Base-by-base conservation (phyloP, 1,140 invertebrate genomes). In the Meloidogyne chitwoodi region DNA sequence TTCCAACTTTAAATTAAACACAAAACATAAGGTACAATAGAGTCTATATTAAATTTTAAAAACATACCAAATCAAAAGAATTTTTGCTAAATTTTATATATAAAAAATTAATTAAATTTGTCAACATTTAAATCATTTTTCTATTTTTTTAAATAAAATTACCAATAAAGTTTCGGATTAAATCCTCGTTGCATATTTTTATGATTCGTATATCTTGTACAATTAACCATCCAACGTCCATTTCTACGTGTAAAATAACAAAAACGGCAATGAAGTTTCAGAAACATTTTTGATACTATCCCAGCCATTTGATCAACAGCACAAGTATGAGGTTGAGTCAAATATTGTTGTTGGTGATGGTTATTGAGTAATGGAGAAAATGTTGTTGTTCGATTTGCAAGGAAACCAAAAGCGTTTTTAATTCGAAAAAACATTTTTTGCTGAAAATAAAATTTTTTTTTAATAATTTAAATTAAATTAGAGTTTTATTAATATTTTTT, bases 211-310 rank as follows among this genome's bases (percentile, higher is more conserved):
- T 26, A 66, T 16, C 61, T 26, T n/a, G 31, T 68, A 34, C 41
- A 75, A n/a, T 75, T 34, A 26, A 75, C 74, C 44, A 75, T 68
- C 74, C 74, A 68, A 22, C 74, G 64, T 24, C 70, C 70, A 62
- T 73, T 73, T 12, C 70, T 44, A 22, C 70, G 66, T n/a, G 65
- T 61, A 44, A 75, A 75, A 24, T 22, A 75, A 61, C 74, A 75
- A 38, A 48, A 75, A 16, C 66, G 64, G 34, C 74, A 75, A 5
- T 61, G 64, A 22, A 75, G 74, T 27, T 75, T 64, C 12, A 75
- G 38, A 16, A 70, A 44, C 34, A 19, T 22, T 11, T 67, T 61
- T 29, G 56, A 26, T n/a, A n/a, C 48, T 31, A 75, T 16, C 1
- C 44, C 26, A n/a, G 74, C 74, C 24, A 29, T 38, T 26, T 66